Percentiles rank a stretch among this genome's conserved stretches.
phyloP scores from a whole-genome alignment of 1,140 invertebrate species.

The Bombus haemorrhoidalis region DNA sequence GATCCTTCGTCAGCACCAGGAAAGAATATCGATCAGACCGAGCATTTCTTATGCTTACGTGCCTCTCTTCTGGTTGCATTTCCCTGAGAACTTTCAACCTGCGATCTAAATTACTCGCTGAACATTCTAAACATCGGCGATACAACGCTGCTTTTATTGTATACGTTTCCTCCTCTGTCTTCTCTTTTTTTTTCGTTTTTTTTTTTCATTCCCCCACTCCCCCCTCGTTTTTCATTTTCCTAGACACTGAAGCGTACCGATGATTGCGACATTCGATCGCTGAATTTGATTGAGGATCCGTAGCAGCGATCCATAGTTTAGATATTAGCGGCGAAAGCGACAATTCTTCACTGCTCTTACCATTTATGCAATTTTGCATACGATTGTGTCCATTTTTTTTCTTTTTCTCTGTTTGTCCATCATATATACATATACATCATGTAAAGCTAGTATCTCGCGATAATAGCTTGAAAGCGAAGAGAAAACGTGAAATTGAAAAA shows the following conservation, averaged over 20 bases:
- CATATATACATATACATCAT: neutral
- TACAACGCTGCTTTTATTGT: neutral
- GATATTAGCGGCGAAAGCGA: slow-evolving; percentile 16
- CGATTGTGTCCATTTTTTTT: neutral
- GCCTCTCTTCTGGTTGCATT: slow-evolving; percentile 38
- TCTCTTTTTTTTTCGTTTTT: neutral
- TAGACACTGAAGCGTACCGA: slow-evolving; percentile 24
- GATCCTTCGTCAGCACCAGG: neutral
- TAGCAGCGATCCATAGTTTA: slow-evolving; percentile 25
- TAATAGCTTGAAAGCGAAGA: neutral
- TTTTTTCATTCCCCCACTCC: too few species aligned
- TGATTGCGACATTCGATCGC: slow-evolving; percentile 47
- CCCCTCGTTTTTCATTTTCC: neutral
- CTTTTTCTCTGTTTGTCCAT: neutral
- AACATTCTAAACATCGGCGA: slow-evolving; percentile 17
- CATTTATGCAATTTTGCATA: neutral
- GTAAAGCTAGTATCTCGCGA: neutral
- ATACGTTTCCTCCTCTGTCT: neutral
- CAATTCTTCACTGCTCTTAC: neutral
- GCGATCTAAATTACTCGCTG: slow-evolving; percentile 15
- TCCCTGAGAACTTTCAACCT: slow-evolving; percentile 51
- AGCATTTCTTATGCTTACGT: slow-evolving; percentile 7
- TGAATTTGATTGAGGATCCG: slow-evolving; percentile 68
- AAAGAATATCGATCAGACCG: slow-evolving; percentile 24
- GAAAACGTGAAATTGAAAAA: neutral